These are phyloP conservation scores for Opisthograptis luteolata DNA, from an alignment of 2,888 invertebrate species.

Conservation along the genomic window DNA sequence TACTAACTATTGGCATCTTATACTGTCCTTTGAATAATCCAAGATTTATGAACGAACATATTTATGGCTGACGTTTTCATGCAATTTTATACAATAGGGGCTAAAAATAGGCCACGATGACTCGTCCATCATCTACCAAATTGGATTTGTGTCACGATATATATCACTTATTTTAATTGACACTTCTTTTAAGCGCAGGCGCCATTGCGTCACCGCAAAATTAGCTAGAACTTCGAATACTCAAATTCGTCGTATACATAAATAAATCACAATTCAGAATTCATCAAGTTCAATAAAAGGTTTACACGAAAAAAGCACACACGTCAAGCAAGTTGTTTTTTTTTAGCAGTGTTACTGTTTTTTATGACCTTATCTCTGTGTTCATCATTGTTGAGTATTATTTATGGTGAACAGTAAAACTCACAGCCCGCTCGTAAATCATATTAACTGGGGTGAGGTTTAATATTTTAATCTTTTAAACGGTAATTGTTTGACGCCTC, in stretches of 20 bases:
- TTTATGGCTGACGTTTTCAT: constrained; percentile 24
- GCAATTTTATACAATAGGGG: constrained; percentile 11
- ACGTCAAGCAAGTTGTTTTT: constrained; percentile 42
- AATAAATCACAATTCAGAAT: constrained; percentile 45
- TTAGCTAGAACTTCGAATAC: constrained; percentile 17
- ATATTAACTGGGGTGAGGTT: constrained; percentile 47
- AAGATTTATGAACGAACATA: constrained; percentile 26
- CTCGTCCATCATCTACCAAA: constrained; percentile 47
- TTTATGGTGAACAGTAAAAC: constrained; percentile 56
- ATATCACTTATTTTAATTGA: constrained; percentile 34
- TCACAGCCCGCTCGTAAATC: constrained; percentile 53
- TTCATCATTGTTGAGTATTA: constrained; percentile 58
- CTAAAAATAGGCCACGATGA: constrained; percentile 44
- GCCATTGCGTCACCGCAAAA: constrained; percentile 30
- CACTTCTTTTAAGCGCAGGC: constrained; percentile 33
- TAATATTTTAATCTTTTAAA: constrained; percentile 41
- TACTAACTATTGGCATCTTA: constrained; percentile 1
- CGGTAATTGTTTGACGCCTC: too few relatives aligned
- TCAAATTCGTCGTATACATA: constrained; percentile 42
- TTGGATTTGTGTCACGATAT: constrained; percentile 57
- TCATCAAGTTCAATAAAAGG: constrained; percentile 24
- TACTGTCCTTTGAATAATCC: background rate
- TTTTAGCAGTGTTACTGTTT: constrained; percentile 50
- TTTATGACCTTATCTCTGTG: constrained; percentile 51
- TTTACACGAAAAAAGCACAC: constrained; percentile 11